phyloP scores from a whole-genome alignment of 2,888 invertebrate genomes.

The Melolontha melolontha region DNA sequence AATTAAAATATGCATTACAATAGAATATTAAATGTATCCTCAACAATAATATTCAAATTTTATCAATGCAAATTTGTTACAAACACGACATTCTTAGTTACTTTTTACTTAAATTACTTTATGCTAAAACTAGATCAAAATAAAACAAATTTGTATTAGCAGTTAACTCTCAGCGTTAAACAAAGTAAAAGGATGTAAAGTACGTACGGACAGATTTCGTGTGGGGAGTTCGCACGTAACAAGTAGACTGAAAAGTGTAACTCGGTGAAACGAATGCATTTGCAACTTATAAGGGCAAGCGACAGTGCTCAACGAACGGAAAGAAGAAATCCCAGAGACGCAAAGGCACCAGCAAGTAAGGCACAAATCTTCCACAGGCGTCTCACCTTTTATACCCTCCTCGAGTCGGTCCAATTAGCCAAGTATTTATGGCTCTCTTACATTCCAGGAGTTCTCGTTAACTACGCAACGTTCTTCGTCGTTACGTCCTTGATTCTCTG shows the following conservation, averaged over 20 bases:
- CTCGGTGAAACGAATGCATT: constrained; percentile 48
- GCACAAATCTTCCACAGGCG: constrained; percentile 46
- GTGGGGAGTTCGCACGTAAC: constrained; percentile 35
- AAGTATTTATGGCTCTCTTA: constrained; percentile 40
- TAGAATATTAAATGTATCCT: too few relatives aligned
- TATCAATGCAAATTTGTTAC: too few relatives aligned
- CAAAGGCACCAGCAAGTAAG: constrained; percentile 42
- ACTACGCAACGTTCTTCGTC: neutral
- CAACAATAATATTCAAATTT: too few relatives aligned
- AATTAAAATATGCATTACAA: too few relatives aligned
- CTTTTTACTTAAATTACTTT: too few relatives aligned
- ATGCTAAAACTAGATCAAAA: too few relatives aligned
- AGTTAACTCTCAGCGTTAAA: too few relatives aligned
- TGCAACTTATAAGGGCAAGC: constrained; percentile 44
- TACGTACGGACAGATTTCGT: too few relatives aligned
- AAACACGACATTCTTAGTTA: too few relatives aligned
- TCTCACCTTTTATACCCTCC: constrained; percentile 37
- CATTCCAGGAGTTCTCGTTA: neutral
- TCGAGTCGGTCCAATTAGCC: constrained; percentile 44
- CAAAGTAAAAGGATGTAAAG: too few relatives aligned
- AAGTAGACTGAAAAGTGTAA: constrained; percentile 47
- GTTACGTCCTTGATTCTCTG: neutral
- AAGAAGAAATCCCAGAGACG: constrained; percentile 43
- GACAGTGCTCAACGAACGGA: constrained; percentile 44
- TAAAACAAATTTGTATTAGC: too few relatives aligned